phyloP scores from a whole-genome alignment of 2,113 vertebrate species.

The Anser cygnoides region DNA sequence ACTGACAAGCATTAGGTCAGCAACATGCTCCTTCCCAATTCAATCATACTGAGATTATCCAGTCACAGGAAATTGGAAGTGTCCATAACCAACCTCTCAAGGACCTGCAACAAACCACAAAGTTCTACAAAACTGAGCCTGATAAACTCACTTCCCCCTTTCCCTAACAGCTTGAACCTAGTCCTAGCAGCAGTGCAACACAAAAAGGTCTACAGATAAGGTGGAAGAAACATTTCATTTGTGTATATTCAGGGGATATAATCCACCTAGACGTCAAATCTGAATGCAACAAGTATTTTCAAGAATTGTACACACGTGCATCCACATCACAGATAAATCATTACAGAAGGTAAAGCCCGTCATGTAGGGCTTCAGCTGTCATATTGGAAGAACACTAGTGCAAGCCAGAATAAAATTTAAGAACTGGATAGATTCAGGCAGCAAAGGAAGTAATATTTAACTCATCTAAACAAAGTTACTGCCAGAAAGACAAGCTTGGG shows the following conservation, averaged over 20 bases:
- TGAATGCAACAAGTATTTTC: neutral
- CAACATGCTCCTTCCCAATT: neutral
- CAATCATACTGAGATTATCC: neutral
- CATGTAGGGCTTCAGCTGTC: neutral
- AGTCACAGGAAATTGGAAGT: neutral
- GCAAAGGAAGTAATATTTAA: conserved; percentile 59
- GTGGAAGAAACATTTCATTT: neutral
- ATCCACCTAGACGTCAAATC: neutral
- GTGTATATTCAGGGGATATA: neutral
- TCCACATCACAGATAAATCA: neutral
- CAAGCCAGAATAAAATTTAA: neutral
- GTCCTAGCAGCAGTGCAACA: neutral
- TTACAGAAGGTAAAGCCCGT: neutral
- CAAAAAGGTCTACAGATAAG: neutral
- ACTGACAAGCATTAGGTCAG: neutral
- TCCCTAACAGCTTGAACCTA: neutral
- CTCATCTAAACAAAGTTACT: neutral
- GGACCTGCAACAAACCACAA: neutral
- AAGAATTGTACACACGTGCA: neutral
- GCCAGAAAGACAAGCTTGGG: conserved; percentile 36
- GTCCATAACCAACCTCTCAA: neutral
- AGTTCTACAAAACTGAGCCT: neutral
- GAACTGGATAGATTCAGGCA: neutral
- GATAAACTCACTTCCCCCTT: neutral
- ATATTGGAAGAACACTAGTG: neutral